Base-by-base conservation (phyloP, 2,797 vertebrate genomes). In the Rhinella marina region DNA sequence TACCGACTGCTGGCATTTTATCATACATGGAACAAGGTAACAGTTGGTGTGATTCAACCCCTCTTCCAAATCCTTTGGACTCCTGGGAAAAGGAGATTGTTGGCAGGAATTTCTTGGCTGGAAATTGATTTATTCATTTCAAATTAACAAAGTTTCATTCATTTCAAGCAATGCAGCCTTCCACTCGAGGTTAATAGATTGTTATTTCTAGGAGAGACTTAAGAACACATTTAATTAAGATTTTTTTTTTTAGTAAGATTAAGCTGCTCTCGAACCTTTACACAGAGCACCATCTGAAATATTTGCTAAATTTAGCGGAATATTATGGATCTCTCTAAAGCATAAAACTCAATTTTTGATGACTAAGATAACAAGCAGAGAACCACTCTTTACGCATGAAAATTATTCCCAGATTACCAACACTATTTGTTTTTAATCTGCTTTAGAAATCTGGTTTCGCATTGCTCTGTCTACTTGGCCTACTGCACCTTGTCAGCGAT, bases 401-500 rank as follows among this genome's bases (percentile, higher is more conserved):
- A 41, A 41, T 41, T 41, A 41, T 41, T 41, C 41, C 3, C 41
- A 41, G 41, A 41, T 41, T 41, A 41, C 41, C 41, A 41, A 41
- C 41, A 5, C 41, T 6, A 5, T 41, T 41, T 41, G 5, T 41
- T 41, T 68, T 25, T 25, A 9, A 41, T 12, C 72, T n/a, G 12
- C 11, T 50, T 50, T 23, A 52, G 48, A 52, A 52, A 54, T 16
- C 79, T 21, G 56, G 27, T 56, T 80, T 80, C 32, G 7, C 25
- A 32, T 16, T 13, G 29, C 27, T 57, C 25, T 14, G 14, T 84
- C 27, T 73, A 73, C 27, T 70, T 62, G 57, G 57, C 56, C 70
- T 84, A 59, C 27, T 59, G 70, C 56, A 61, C 56, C 83, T 75
- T 75, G 56, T 84, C 70, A 62, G 83, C 41, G 17, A 29, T 76